Conservation (phyloP, 2,797 vertebrate species). For the Muscicapa striata region DNA sequence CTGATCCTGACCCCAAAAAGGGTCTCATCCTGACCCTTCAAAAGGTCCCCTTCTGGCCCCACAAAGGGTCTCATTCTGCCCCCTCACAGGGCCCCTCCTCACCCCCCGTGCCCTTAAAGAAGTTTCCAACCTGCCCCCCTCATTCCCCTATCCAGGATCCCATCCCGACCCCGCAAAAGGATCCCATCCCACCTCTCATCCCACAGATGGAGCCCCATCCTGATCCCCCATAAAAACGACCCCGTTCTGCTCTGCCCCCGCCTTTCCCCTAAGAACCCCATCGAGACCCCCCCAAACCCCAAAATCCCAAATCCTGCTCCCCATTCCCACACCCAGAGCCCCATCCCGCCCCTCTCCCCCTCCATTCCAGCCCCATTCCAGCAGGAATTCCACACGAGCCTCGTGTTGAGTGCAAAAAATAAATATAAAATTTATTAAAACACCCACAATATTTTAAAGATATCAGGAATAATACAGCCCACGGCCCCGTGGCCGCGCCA, state of each 20-base stretch:
- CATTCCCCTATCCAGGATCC: no score
- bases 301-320: not conserved
- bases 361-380: not conserved
- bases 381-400: not conserved
- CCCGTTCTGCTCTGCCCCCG: no score
- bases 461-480: conserved; percentile 85
- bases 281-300: not conserved
- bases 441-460: conserved; percentile 89
- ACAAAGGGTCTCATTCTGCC: no score
- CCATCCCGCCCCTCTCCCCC: not conserved
- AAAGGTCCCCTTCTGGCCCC: no score
- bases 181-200: not conserved
- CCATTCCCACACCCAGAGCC: not conserved
- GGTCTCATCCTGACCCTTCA: no score
- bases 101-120: not conserved
- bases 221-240: no score
- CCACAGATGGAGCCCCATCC: no score
- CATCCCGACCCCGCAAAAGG: no score
- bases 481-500: conserved; percentile 80
- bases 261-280: not conserved
- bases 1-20: not conserved
- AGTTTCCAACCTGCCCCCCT: no score
- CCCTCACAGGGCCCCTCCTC: not conserved
- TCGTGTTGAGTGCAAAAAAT: conserved; percentile 85
- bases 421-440: conserved; percentile 92